Evolutionary conservation across 2,797 vertebrate genomes (phyloP).

Genomic region (Remorina albescens): DNA sequence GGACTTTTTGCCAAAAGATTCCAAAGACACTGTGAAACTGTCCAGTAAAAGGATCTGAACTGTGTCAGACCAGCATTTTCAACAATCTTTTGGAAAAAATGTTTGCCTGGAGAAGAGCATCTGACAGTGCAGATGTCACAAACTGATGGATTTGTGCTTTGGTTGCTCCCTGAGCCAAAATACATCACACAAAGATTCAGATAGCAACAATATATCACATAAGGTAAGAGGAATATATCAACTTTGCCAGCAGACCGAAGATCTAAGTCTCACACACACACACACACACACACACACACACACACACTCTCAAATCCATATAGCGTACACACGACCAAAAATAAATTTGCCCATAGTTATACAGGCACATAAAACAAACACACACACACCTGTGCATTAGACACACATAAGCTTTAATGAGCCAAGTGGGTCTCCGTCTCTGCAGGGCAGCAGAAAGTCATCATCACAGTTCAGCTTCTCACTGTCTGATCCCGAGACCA

Average conservation of each 20-base stretch:
- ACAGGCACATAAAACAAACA: constrained; percentile 22
- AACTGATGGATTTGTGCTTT: constrained; percentile 63
- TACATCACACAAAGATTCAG: constrained; percentile 53
- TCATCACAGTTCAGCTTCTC: constrained; percentile 72
- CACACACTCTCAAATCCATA: too few species aligned
- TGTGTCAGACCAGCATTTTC: constrained; percentile 35
- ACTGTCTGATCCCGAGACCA: constrained; percentile 62
- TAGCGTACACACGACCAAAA: constrained; percentile 18
- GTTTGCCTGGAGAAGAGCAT: constrained; percentile 41
- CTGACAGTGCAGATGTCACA: constrained; percentile 46
- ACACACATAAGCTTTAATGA: constrained; percentile 78
- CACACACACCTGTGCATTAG: constrained; percentile 44
- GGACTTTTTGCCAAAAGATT: constrained; percentile 24
- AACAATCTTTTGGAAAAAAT: constrained; percentile 28
- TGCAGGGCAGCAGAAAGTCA: constrained; percentile 74
- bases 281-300: too few species aligned
- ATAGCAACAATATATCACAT: constrained; percentile 42
- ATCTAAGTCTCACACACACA: too few species aligned
- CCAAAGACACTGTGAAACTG: constrained; percentile 12
- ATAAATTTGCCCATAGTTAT: constrained; percentile 32
- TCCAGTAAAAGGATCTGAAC: constrained; percentile 33
- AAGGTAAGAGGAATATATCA: constrained; percentile 34
- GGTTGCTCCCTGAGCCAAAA: constrained; percentile 40
- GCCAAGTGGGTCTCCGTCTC: constrained; percentile 71
- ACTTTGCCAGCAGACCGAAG: constrained; percentile 28